Evolutionary conservation across 2,797 vertebrate genomes (phyloP).

Genomic region (Acropternis orthonyx): DNA sequence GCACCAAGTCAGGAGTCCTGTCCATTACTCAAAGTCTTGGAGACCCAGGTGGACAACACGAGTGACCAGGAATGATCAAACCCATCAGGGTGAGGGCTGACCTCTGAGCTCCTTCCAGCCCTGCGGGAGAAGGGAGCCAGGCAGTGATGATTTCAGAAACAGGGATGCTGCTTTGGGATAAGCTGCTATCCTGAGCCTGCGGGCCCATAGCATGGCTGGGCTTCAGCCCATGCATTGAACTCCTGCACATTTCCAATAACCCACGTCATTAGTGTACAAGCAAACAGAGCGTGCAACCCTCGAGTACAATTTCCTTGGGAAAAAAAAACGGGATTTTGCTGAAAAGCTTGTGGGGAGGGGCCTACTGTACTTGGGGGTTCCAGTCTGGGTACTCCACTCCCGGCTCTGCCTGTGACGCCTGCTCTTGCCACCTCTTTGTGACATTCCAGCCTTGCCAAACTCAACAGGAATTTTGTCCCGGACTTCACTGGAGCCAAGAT

Average conservation of each 20-base stretch:
- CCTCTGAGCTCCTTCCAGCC: background rate
- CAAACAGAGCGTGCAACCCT: background rate
- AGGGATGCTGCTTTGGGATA: background rate
- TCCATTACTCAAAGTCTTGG: background rate
- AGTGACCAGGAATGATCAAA: background rate
- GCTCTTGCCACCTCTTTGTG: background rate
- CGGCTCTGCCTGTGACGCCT: background rate
- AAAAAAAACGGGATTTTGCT: fast-evolving
- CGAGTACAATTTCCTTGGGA: fast-evolving
- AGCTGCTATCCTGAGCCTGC: background rate
- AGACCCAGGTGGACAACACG: background rate
- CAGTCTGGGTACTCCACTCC: fast-evolving
- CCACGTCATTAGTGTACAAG: fast-evolving
- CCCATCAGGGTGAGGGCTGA: background rate
- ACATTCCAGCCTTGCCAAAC: background rate
- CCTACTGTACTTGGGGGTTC: background rate
- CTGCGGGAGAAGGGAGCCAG: background rate
- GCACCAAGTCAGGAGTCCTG: background rate
- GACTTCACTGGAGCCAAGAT: background rate
- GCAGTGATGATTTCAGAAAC: background rate
- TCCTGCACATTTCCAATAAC: fast-evolving
- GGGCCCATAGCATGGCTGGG: background rate
- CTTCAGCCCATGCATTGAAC: fast-evolving
- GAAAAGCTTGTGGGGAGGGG: background rate
- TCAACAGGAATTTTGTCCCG: background rate